These are phyloP conservation scores for Tridacna crocea DNA, from an alignment of 2,888 invertebrate genomes.

Conservation along the genomic window DNA sequence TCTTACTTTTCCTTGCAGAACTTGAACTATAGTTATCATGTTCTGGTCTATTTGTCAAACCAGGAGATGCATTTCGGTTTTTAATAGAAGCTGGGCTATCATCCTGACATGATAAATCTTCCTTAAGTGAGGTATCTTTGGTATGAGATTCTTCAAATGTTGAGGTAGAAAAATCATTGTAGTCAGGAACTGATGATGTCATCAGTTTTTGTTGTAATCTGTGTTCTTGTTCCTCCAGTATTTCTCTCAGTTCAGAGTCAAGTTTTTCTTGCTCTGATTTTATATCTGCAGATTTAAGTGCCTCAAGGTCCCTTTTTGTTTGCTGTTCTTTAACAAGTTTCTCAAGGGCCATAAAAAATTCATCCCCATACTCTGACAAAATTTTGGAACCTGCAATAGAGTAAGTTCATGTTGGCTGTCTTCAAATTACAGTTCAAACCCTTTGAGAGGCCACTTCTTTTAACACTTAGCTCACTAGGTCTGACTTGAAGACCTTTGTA, in stretches of 20 bases:
- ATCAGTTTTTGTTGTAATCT: slow-evolving; percentile 41
- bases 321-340: slow-evolving; percentile 67
- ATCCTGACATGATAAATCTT: slow-evolving; percentile 1
- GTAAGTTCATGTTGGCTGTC: background rate
- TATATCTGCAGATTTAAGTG: slow-evolving; percentile 60
- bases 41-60: slow-evolving; percentile 4
- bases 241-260: slow-evolving; percentile 66
- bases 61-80: slow-evolving; percentile 14
- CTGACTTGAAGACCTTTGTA: too few relatives aligned
- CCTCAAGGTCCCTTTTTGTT: slow-evolving; percentile 67
- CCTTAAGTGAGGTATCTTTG: background rate
- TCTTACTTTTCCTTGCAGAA: background rate
- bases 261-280: slow-evolving; percentile 65
- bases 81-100: background rate
- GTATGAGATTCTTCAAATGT: slow-evolving; percentile 19
- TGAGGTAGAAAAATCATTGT: slow-evolving; percentile 11
- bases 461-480: too few relatives aligned
- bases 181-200: slow-evolving; percentile 28
- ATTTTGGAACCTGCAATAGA: slow-evolving; percentile 52
- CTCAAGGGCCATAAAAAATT: slow-evolving; percentile 71
- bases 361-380: slow-evolving; percentile 73
- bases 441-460: background rate
- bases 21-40: background rate
- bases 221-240: slow-evolving; percentile 68
- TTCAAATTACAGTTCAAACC: background rate